Percentiles rank a stretch among this genome's conserved stretches.
These are phyloP conservation scores for Zele albiditarsus DNA, from an alignment of 2,888 invertebrate species.

Conservation along the genomic window DNA sequence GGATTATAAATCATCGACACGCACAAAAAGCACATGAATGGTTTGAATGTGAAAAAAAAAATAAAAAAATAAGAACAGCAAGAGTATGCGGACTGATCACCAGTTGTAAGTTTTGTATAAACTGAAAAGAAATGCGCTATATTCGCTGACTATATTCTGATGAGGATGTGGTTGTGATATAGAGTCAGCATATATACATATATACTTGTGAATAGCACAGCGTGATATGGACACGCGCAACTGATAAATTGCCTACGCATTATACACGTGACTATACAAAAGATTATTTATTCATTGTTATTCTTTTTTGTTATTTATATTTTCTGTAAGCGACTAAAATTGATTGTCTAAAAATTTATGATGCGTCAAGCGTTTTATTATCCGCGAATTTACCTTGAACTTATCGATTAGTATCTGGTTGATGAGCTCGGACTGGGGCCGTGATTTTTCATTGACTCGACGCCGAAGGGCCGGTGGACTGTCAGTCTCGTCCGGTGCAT, in stretches of 20 bases:
- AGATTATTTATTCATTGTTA: not conserved
- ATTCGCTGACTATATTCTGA: not conserved
- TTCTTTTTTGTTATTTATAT: not conserved
- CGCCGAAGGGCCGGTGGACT: constrained; percentile 75
- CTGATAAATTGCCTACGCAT: constrained; percentile 26
- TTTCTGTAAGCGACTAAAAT: not conserved
- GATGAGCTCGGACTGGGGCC: constrained; percentile 77
- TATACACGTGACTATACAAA: not conserved
- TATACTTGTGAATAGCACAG: not conserved
- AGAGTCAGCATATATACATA: not conserved
- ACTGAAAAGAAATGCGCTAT: constrained; percentile 23
- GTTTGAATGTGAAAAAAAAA: constrained; percentile 1
- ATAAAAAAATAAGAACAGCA: not conserved
- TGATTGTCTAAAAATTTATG: not conserved
- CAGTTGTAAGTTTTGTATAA: not conserved
- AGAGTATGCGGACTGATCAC: not conserved
- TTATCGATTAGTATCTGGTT: constrained; percentile 77
- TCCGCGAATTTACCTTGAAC: constrained; percentile 73
- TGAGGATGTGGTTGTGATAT: constrained; percentile 35
- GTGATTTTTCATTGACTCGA: constrained; percentile 72
- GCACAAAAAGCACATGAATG: not conserved
- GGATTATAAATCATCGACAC: constrained; percentile 6
- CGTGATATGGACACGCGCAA: constrained; percentile 25
- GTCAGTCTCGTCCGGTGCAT: constrained; percentile 74
- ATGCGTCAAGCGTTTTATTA: constrained; percentile 5